These are phyloP conservation scores for Eulacestoma nigropectus DNA, from an alignment of 2,113 vertebrate species.

Conservation along the genomic window DNA sequence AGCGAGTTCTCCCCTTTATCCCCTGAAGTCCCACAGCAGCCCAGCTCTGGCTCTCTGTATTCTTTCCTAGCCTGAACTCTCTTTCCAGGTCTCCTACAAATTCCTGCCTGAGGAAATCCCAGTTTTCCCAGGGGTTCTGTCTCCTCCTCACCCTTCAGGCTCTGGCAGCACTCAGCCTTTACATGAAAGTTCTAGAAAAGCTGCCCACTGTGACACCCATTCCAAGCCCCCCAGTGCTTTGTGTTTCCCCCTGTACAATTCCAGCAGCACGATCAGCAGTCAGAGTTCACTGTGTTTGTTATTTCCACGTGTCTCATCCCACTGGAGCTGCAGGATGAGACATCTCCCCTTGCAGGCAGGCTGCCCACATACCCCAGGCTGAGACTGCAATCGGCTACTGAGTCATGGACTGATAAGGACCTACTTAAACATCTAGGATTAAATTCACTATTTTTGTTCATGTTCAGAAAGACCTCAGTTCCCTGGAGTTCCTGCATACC, in stretches of 20 bases:
- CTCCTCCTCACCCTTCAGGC: too few species aligned
- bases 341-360: not conserved
- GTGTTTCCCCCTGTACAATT: too few species aligned
- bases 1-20: not conserved
- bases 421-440: not conserved
- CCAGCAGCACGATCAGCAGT: not conserved
- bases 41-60: too few species aligned
- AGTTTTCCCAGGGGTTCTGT: not conserved
- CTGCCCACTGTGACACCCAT: not conserved
- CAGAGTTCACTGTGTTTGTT: not conserved
- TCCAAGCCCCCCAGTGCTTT: not conserved
- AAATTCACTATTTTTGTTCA: not conserved
- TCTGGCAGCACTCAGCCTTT: not conserved
- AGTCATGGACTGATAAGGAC: accelerated
- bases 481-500: not conserved
- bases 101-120: not conserved
- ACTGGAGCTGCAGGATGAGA: not conserved
- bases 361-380: not conserved
- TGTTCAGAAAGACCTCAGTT: not conserved
- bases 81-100: not conserved
- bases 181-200: accelerated
- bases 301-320: not conserved
- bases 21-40: accelerated
- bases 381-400: accelerated
- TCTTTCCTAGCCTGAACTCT: accelerated